These are phyloP conservation scores for Lanius collurio DNA, from an alignment of 2,113 vertebrate species.

Conservation along the genomic window DNA sequence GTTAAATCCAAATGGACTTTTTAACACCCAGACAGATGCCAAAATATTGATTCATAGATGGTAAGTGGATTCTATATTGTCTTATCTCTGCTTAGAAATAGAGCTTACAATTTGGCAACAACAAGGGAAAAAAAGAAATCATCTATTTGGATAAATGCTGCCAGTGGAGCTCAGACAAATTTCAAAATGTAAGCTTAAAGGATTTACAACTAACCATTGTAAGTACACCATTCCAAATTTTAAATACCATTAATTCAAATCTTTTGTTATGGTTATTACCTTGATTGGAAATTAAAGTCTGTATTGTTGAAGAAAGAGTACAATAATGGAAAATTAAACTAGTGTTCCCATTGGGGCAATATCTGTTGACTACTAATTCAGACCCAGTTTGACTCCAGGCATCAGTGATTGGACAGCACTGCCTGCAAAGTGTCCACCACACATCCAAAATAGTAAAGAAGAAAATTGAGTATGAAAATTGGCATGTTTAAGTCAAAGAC, in stretches of 20 bases:
- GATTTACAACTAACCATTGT: background rate
- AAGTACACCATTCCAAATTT: background rate
- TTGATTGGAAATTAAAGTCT: background rate
- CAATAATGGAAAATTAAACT: slow-evolving; percentile 10
- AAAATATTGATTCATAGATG: background rate
- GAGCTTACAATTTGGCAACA: background rate
- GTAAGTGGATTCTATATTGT: background rate
- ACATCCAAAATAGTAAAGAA: slow-evolving; percentile 4
- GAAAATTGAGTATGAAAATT: slow-evolving; percentile 35
- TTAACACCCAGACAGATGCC: background rate
- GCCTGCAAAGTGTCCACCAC: background rate
- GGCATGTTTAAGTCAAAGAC: background rate
- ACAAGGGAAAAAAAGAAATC: no score
- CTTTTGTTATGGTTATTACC: background rate
- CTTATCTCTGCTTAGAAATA: background rate
- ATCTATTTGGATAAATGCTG: background rate
- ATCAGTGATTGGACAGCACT: background rate
- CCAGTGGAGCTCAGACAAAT: background rate
- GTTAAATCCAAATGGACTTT: background rate
- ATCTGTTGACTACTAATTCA: background rate
- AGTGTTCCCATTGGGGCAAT: background rate
- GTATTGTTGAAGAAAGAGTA: background rate
- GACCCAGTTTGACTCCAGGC: background rate
- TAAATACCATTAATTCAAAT: background rate
- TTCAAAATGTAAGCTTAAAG: background rate